Base-by-base conservation (phyloP, 2,797 vertebrate genomes). In the Manis crassicaudata region DNA sequence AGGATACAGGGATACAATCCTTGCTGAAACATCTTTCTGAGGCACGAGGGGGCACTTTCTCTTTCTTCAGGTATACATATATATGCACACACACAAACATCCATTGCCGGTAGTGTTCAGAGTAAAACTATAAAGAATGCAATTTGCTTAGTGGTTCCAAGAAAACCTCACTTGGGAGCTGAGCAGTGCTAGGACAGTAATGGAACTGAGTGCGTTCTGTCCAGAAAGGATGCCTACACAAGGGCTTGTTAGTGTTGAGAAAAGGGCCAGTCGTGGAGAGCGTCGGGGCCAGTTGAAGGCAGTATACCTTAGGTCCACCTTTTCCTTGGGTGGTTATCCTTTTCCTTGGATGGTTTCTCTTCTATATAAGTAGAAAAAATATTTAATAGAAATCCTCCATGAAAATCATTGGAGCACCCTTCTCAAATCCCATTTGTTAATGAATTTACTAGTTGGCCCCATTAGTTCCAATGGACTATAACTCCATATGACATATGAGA, bases 391-490 rank as follows among this genome's bases (percentile, higher is more conserved):
- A 90, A 91, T 92, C 40, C 60, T 97, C 92, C 95, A 94, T 97
- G 96, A 96, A 96, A 97, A 96, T 90, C 97, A 98, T 88, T 96
- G 88, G 86, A 97, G 60, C 27, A 0, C 97, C 96, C 63, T 73
- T 88, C 32, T 97, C 21, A 97, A 98, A 96, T 96, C 43, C 79
- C 96, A 67, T 46, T 75, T 94, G 58, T 76, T 98, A 97, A 96
- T 96, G 93, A 98, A 98, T 97, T 94, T 83, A 85, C 68, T 92
- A 81, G 63, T 92, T 89, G 97, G 58, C 46, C 50, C 68, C 92
- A 93, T 97, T 98, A 96, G 87, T 98, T 98, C 97, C 88, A 98
- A 52, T 96, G 77, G 35, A 52, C 40, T 72, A 20, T 80, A 91
- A 88, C 32, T 92, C 35, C 90, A 85, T 96, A 79, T 94, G 67